Evolutionary conservation across 1,140 invertebrate genomes (phyloP).

Genomic region (Drosophila murphyi): DNA sequence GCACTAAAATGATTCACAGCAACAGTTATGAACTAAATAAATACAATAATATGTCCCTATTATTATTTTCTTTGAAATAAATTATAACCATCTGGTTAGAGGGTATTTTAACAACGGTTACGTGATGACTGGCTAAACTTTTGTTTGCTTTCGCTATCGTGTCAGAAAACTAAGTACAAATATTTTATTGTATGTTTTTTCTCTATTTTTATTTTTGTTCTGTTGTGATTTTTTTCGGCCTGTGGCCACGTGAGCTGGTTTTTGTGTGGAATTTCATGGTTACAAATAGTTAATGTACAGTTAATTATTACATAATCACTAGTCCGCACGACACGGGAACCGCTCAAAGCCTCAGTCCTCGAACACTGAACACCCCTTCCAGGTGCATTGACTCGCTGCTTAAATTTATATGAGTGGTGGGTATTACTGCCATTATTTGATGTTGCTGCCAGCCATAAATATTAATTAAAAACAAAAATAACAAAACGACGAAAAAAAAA

Average conservation of each 20-base stretch:
- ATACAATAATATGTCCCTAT: not conserved
- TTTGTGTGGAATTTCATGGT: constrained; percentile 71
- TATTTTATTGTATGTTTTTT: constrained; percentile 18
- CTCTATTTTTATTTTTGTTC: not conserved
- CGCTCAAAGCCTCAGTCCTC: constrained; percentile 12
- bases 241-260: constrained; percentile 7
- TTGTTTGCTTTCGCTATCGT: constrained; percentile 28
- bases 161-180: constrained; percentile 38
- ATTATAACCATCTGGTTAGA: not conserved
- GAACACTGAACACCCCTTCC: not conserved
- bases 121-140: not conserved
- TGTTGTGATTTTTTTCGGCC: constrained; percentile 32
- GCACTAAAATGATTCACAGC: no score
- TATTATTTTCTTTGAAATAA: not conserved
- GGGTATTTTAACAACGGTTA: constrained; percentile 9
- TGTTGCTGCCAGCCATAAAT: constrained; percentile 64
- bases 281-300: constrained; percentile 81
- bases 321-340: constrained; percentile 48
- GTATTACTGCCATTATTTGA: constrained; percentile 5
- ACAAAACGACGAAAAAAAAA: constrained; percentile 10
- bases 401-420: constrained; percentile 29
- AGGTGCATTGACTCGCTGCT: constrained; percentile 60
- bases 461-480: constrained; percentile 70
- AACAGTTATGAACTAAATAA: no score
- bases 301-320: constrained; percentile 82